These are phyloP conservation scores for Linepithema humile DNA, from an alignment of 1,140 invertebrate species.

Conservation along the genomic window DNA sequence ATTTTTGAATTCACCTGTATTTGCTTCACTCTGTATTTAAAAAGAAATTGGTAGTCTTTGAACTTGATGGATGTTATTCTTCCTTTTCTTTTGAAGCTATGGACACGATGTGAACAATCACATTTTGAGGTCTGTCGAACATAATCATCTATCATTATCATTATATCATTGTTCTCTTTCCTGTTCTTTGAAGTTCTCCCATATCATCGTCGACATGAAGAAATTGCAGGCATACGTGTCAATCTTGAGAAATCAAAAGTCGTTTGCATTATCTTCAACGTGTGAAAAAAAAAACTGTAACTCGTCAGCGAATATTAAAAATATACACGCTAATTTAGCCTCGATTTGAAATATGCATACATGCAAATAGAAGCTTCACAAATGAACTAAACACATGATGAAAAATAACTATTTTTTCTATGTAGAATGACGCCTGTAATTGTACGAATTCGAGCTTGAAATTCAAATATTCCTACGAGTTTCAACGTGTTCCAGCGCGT, in stretches of 20 bases:
- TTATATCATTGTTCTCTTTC: slow-evolving; percentile 30
- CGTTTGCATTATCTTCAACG: background rate
- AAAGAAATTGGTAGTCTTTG: slow-evolving; percentile 5
- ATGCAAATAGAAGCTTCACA: background rate
- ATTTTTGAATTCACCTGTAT: too few species aligned
- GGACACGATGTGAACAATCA: background rate
- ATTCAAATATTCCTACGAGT: too few species aligned
- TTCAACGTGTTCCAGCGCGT: too few species aligned
- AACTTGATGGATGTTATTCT: background rate
- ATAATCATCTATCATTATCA: slow-evolving; percentile 34
- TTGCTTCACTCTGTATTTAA: too few species aligned
- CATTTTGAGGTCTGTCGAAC: slow-evolving; percentile 11
- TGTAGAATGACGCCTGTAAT: too few species aligned
- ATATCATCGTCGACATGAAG: slow-evolving; percentile 1
- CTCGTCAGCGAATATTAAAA: background rate
- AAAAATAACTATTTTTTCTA: too few species aligned
- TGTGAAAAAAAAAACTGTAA: background rate
- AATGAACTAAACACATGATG: too few species aligned
- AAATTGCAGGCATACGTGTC: slow-evolving; percentile 27
- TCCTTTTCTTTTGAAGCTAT: background rate
- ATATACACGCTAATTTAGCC: background rate
- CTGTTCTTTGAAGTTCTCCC: background rate
- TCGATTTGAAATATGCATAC: background rate
- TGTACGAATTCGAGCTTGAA: too few species aligned
- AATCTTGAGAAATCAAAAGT: slow-evolving; percentile 30